Conservation (phyloP, 2,888 invertebrate species). For the Arrhopalites spinosus region DNA sequence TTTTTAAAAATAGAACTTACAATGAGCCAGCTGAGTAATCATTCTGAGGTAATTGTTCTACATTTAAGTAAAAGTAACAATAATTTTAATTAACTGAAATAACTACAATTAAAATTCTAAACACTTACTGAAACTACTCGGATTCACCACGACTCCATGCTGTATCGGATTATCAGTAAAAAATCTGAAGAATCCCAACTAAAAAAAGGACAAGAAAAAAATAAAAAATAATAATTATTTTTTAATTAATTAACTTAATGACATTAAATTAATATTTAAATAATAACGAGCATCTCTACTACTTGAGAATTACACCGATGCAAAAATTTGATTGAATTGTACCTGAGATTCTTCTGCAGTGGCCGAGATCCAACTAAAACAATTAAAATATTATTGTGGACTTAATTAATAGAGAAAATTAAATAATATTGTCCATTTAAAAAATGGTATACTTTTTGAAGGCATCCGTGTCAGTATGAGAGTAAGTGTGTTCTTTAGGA, state of each 20-base stretch:
- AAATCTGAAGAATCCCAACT: constrained; percentile 36
- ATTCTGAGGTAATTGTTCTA: not conserved
- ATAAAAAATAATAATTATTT: too few relatives aligned
- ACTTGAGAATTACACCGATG: too few relatives aligned
- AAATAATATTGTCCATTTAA: too few relatives aligned
- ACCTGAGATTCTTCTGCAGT: constrained; percentile 20
- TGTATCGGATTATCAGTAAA: constrained; percentile 30
- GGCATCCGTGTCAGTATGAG: constrained; percentile 26
- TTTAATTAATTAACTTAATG: too few relatives aligned
- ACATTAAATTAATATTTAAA: too few relatives aligned
- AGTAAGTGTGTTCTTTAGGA: constrained; percentile 19
- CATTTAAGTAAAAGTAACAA: not conserved
- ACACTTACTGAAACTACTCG: constrained; percentile 39
- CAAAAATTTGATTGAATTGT: too few relatives aligned
- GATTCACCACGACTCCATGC: constrained; percentile 43
- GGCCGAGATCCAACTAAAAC: constrained; percentile 37
- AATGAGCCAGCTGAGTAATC: not conserved
- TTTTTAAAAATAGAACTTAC: not conserved
- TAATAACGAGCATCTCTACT: too few relatives aligned
- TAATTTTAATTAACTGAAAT: too few relatives aligned
- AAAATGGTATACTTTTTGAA: constrained; percentile 20
- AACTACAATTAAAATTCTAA: too few relatives aligned
- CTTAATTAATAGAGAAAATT: too few relatives aligned
- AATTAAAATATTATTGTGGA: not conserved
- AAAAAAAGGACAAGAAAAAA: too few relatives aligned